Conservation (phyloP, 2,113 vertebrate species). For the Xyliphius kryptos region DNA sequence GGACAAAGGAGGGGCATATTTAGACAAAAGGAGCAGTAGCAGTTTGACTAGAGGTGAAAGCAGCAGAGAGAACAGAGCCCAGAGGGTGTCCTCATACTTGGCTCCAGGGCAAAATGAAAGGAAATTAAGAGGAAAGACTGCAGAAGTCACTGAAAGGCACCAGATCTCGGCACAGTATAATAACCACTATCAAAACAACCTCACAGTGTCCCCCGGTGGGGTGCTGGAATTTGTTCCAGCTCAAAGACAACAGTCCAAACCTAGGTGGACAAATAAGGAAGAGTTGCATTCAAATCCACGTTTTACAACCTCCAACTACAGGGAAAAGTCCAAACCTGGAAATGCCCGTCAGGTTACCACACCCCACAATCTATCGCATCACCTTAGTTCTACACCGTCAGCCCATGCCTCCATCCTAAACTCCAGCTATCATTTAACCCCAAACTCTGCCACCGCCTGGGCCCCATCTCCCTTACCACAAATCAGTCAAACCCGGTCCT, state of each 20-base stretch:
- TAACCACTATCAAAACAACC: constrained; percentile 52
- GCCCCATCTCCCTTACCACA: constrained; percentile 48
- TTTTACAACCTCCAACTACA: constrained; percentile 33
- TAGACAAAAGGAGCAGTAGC: constrained; percentile 46
- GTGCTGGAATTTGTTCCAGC: constrained; percentile 62
- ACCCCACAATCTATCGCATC: constrained; percentile 53
- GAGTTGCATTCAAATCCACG: constrained; percentile 42
- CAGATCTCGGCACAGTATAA: constrained; percentile 27
- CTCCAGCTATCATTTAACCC: constrained; percentile 46
- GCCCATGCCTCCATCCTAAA: constrained; percentile 65
- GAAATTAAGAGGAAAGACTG: constrained; percentile 46
- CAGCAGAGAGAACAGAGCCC: constrained; percentile 49
- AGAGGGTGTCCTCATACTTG: constrained; percentile 51
- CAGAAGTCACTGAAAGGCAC: constrained; percentile 46
- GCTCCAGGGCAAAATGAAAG: constrained; percentile 55
- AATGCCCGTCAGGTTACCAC: no score
- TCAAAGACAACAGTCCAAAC: constrained; percentile 53
- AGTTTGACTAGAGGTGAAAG: constrained; percentile 50
- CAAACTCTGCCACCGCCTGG: constrained; percentile 46
- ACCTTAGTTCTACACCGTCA: constrained; percentile 55
- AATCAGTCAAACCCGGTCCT: constrained; percentile 45
- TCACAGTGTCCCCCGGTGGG: constrained; percentile 53
- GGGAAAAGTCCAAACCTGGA: constrained; percentile 65
- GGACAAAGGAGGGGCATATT: constrained; percentile 48
- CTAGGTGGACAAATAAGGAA: constrained; percentile 52